Evolutionary conservation across 2,888 invertebrate species (phyloP), one percentile per base, ranked within the genome.

Genomic region (Agrochola lychnidis): DNA sequence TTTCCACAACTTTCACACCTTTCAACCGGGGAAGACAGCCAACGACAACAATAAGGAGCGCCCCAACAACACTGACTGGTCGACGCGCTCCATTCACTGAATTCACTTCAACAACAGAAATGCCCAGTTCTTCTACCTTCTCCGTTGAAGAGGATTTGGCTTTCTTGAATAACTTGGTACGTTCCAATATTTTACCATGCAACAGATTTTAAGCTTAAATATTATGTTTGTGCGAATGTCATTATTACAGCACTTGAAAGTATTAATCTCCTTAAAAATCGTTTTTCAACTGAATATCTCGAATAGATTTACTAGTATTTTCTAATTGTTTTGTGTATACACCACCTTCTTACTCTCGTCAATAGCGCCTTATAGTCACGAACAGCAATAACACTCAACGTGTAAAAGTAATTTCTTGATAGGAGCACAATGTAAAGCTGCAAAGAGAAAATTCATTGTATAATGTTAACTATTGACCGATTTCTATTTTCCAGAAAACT

Each of bases 141-240:
- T 95, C 97, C 22, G 95, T 96, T 74, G 91, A 95, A 92, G 97
- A 97, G 81, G 97, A 97, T 90, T 92, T 97, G 82, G 97, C 96
- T 59, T 97, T 97, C 90, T 91, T 97, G 40, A 97, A 97, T 88
- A 97, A 97, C 85, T 94, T 97, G 96, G 97, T 97, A 95, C 93
- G 94, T 87, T 2, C 22, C 5, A 51, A 22, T 48, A 53, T 53
- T 14, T 16, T 45, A 45, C 19, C 12, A 45, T 25, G 0, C 30
- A 22, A 30, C 5, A 16, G 6, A 57, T 30, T 56, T 56, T 56
- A 25, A 57, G 1, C 16, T 16, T 0, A 16, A n/a, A 36, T 16
- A 4, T 42, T n/a, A 36, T 10, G 9, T 36, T 36, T 16, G 4
- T 36, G 10, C 5, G 19, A 42, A 2, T 25, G 10, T 16, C n/a